A percentile compares a stretch with the other conserved stretches of the same genome.
These are phyloP conservation scores for Harmothoe impar DNA, from an alignment of 2,888 invertebrate species.

Conservation along the genomic window DNA sequence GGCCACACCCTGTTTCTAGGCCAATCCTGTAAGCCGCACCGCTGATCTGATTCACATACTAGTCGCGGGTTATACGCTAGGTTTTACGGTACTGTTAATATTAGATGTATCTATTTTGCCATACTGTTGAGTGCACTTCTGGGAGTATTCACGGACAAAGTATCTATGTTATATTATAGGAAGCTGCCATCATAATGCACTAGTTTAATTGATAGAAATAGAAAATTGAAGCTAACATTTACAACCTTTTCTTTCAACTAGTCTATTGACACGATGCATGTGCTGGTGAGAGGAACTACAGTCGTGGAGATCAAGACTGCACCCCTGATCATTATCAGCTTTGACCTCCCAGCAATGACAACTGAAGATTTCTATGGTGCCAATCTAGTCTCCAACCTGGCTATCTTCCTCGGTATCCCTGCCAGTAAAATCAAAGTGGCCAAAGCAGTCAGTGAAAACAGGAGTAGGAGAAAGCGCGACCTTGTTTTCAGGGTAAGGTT, in stretches of 20 bases:
- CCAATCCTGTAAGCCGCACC: no score
- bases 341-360: conserved; percentile 72
- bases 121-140: no score
- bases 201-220: no score
- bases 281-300: conserved; percentile 74
- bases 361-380: conserved; percentile 79
- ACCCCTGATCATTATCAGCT: conserved; percentile 72
- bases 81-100: no score
- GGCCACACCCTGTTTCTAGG: no score
- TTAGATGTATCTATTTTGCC: no score
- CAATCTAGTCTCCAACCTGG: conserved; percentile 76
- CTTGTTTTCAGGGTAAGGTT: conserved; percentile 37
- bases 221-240: no score
- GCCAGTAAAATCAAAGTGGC: conserved; percentile 72
- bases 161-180: no score
- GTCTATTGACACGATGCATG: conserved; percentile 70
- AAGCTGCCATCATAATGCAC: no score
- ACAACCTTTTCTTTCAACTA: conserved; percentile 63
- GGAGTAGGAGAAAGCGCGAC: neutral
- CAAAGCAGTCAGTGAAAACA: conserved; percentile 72
- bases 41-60: no score
- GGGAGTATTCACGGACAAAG: no score
- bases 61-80: no score
- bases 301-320: conserved; percentile 71
- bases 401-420: conserved; percentile 76